Evolutionary conservation across 2,888 invertebrate genomes (phyloP).

Genomic region (Aquatica leii): DNA sequence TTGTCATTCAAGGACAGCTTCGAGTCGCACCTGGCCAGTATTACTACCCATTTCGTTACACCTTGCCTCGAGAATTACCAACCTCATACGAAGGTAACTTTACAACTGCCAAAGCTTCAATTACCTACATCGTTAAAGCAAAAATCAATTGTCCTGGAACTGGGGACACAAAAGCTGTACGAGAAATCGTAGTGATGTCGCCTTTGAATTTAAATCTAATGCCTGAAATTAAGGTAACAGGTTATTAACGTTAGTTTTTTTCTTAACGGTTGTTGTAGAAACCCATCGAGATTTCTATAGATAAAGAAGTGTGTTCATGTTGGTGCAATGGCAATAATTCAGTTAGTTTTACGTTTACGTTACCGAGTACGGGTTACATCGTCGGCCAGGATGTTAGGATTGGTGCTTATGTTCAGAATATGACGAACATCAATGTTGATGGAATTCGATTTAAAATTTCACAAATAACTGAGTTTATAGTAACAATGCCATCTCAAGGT

Average conservation of each 20-base stretch:
- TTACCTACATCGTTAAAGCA: slow-evolving; percentile 47
- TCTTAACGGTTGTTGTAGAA: not conserved
- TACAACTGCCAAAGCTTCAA: slow-evolving; percentile 39
- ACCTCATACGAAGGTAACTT: slow-evolving; percentile 44
- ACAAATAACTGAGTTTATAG: not conserved
- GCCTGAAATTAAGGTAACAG: slow-evolving; percentile 19
- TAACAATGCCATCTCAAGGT: not conserved
- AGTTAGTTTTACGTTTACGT: not conserved
- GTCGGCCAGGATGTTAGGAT: slow-evolving; percentile 79
- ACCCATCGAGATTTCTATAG: not conserved
- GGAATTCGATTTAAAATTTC: slow-evolving; percentile 8
- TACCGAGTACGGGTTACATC: slow-evolving; percentile 68
- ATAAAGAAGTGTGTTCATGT: slow-evolving; percentile 16
- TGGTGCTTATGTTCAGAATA: slow-evolving; percentile 76
- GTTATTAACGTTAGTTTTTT: not conserved
- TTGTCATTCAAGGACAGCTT: slow-evolving; percentile 11
- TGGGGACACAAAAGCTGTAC: slow-evolving; percentile 46
- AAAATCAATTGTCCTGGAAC: slow-evolving; percentile 51
- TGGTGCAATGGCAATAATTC: slow-evolving; percentile 10
- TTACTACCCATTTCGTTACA: slow-evolving; percentile 48
- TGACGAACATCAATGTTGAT: slow-evolving; percentile 58
- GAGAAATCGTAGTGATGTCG: slow-evolving; percentile 45
- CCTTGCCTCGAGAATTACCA: slow-evolving; percentile 48
- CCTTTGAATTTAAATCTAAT: slow-evolving; percentile 46
- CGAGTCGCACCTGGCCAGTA: slow-evolving; percentile 47